Percentiles rank a stretch among this genome's conserved stretches.
Conservation (phyloP, 2,113 vertebrate species). For the Desmodus rotundus region DNA sequence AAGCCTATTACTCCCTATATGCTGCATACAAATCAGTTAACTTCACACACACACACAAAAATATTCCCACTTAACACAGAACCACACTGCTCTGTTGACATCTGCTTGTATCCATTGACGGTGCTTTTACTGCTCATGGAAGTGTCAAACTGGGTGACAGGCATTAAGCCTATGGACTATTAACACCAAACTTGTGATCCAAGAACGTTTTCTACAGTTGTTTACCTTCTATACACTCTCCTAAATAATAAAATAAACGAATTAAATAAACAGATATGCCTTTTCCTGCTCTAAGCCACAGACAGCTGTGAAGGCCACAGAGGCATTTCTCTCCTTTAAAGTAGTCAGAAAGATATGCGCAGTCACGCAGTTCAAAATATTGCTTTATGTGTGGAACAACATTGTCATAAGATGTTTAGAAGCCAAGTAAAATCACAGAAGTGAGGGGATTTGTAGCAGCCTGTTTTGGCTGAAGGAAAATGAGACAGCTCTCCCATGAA, state of each 20-base stretch:
- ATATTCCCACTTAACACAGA: neutral
- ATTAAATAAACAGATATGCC: neutral
- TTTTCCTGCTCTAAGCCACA: neutral
- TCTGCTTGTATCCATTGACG: constrained; percentile 7
- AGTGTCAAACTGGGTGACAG: constrained; percentile 28
- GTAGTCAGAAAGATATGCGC: constrained; percentile 48
- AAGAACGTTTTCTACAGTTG: neutral
- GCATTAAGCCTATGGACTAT: neutral
- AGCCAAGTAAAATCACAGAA: constrained; percentile 61
- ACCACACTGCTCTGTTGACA: neutral
- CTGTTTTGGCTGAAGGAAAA: constrained; percentile 47
- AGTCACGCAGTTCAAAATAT: constrained; percentile 55
- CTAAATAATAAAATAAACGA: neutral
- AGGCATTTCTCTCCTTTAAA: neutral
- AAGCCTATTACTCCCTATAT: neutral
- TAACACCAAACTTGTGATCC: neutral
- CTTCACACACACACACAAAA: constrained; percentile 17
- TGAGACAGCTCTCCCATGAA: constrained; percentile 44
- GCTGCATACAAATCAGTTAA: neutral
- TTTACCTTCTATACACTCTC: neutral
- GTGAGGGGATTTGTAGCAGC: constrained; percentile 24
- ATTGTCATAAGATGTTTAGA: constrained; percentile 33
- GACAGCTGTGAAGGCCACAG: constrained; percentile 26
- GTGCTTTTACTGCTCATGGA: constrained; percentile 46
- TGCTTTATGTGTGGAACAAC: constrained; percentile 49